Evolutionary conservation across 1,140 invertebrate genomes (phyloP).

Genomic region (Muscidifurax raptorellus): DNA sequence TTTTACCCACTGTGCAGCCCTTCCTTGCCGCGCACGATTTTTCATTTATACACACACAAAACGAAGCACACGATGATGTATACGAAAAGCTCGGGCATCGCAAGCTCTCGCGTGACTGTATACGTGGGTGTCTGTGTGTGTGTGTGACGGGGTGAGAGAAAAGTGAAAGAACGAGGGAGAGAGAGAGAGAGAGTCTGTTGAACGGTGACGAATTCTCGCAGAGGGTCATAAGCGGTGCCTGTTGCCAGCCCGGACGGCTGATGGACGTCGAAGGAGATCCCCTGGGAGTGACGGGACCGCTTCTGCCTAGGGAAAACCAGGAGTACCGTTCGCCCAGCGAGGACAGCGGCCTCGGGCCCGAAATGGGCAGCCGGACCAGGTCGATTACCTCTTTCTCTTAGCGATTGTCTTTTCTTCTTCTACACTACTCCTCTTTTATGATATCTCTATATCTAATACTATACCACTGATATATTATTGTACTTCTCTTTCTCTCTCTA

Average conservation of each 20-base stretch:
- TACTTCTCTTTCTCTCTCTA: background rate
- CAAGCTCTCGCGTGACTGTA: background rate
- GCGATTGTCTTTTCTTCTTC: conserved; percentile 28
- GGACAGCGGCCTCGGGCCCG: conserved; percentile 88
- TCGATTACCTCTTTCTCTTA: conserved; percentile 51
- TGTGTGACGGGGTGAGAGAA: background rate
- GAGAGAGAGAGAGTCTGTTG: background rate
- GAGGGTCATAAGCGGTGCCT: conserved; percentile 65
- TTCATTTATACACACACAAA: background rate
- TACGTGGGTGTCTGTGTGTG: background rate
- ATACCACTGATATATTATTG: background rate
- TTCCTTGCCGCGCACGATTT: background rate
- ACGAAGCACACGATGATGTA: background rate
- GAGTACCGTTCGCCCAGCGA: conserved; percentile 87
- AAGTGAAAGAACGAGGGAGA: background rate
- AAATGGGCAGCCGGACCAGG: conserved; percentile 81
- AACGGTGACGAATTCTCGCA: conserved; percentile 66
- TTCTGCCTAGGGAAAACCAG: conserved; percentile 73
- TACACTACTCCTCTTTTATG: conserved; percentile 9
- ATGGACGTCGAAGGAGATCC: conserved; percentile 79
- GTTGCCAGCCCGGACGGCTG: conserved; percentile 74
- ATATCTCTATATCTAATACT: background rate
- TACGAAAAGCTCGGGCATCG: conserved; percentile 58
- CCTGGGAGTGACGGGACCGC: conserved; percentile 73
- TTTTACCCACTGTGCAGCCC: background rate